Conservation (phyloP, 2,113 vertebrate species). For the Mormoops blainvillei region DNA sequence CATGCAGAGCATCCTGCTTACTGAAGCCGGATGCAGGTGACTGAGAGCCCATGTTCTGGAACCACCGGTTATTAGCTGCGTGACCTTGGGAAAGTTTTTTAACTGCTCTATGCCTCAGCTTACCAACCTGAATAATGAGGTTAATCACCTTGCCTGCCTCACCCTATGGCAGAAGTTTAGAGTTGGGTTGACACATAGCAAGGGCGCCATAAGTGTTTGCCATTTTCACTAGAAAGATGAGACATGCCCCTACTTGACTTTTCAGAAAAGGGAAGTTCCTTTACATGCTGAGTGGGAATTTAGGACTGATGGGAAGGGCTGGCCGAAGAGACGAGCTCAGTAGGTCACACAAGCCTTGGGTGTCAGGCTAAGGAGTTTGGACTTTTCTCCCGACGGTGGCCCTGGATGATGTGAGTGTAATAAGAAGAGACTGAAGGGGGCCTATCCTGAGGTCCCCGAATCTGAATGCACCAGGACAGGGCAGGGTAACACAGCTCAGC, state of each 20-base stretch:
- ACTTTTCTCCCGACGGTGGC: not conserved
- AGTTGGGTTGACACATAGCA: not conserved
- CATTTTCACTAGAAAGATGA: not conserved
- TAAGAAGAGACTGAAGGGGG: not conserved
- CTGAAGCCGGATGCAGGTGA: not conserved
- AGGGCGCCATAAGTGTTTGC: not conserved
- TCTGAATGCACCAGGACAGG: not conserved
- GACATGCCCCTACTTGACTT: not conserved
- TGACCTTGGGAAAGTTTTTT: not conserved
- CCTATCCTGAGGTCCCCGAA: not conserved
- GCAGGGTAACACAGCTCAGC: not conserved
- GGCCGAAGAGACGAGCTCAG: not conserved
- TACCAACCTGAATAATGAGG: not conserved
- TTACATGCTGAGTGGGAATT: not conserved
- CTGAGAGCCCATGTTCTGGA: not conserved
- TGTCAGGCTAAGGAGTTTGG: too few relatives aligned
- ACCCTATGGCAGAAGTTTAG: not conserved
- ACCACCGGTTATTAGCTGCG: not conserved
- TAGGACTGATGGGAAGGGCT: not conserved
- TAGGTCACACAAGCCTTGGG: not conserved
- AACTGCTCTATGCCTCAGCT: not conserved
- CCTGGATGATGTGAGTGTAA: not conserved
- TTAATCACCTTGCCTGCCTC: not conserved
- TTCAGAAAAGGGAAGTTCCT: not conserved
- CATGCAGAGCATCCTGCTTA: accelerated